A percentile compares a stretch with the other conserved stretches of the same genome.
Evolutionary conservation across 2,113 vertebrate species (phyloP).

Genomic region (Microtus oregoni): DNA sequence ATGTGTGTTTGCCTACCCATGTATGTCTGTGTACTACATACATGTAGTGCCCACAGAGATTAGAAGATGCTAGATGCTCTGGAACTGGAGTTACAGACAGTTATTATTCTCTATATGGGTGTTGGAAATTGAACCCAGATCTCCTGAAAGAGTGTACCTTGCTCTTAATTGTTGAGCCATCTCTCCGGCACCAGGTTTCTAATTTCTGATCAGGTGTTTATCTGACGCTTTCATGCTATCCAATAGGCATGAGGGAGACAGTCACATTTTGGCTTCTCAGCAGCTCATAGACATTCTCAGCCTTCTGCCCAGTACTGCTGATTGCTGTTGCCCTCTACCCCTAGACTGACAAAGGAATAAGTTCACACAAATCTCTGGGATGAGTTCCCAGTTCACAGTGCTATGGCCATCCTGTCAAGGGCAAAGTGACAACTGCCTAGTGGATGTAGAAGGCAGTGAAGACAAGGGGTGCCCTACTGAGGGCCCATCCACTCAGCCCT

Average conservation of each 20-base stretch:
- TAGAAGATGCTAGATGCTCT: neutral
- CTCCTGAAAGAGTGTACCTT: neutral
- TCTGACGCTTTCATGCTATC: neutral
- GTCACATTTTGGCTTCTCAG: neutral
- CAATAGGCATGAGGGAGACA: neutral
- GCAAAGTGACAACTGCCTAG: neutral
- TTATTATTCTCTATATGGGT: neutral
- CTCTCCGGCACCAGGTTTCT: neutral
- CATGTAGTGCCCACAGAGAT: neutral
- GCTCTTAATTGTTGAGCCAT: neutral
- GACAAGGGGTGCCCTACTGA: neutral
- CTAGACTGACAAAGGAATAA: neutral
- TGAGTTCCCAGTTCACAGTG: neutral
- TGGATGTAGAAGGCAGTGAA: neutral
- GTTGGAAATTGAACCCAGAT: neutral
- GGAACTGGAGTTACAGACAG: neutral
- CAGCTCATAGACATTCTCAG: neutral
- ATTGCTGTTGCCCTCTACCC: neutral
- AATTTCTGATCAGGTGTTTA: neutral
- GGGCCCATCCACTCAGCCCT: too few relatives aligned
- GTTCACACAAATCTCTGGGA: neutral
- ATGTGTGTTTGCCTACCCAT: neutral
- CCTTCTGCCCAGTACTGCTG: too few relatives aligned
- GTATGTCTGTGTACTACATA: neutral
- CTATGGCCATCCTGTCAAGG: neutral